phyloP scores from a whole-genome alignment of 2,113 vertebrate genomes.

The Spheniscus mendiculus region DNA sequence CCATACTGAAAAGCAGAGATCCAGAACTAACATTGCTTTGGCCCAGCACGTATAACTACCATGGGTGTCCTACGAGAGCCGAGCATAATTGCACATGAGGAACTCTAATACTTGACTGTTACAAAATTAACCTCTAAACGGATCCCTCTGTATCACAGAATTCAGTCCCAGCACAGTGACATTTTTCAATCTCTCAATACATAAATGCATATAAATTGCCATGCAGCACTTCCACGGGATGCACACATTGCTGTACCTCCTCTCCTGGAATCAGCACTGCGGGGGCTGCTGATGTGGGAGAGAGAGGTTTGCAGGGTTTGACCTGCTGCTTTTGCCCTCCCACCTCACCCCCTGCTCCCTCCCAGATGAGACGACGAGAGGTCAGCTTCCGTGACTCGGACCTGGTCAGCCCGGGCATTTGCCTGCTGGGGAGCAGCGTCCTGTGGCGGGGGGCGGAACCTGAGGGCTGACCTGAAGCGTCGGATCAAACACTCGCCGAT shows the following conservation, averaged over 20 bases:
- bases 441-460: neutral
- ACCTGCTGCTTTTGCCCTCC: neutral
- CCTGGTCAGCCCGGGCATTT: neutral
- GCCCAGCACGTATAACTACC: neutral
- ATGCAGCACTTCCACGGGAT: neutral
- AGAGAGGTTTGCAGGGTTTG: neutral
- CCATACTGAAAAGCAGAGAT: neutral
- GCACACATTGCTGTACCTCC: neutral
- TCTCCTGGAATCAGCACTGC: rapidly evolving
- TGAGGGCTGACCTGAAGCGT: neutral
- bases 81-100: neutral
- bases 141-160: neutral
- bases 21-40: neutral
- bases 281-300: neutral
- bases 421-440: neutral
- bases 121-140: neutral
- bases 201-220: neutral
- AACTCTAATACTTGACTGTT: neutral
- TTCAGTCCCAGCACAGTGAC: neutral
- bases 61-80: rapidly evolving
- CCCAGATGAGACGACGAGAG: neutral
- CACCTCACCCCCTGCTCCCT: neutral
- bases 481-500: neutral
- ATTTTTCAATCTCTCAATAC: neutral
- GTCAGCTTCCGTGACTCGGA: neutral